Evolutionary conservation across 2,888 invertebrate species (phyloP).

Genomic region (Cephalotes varians): DNA sequence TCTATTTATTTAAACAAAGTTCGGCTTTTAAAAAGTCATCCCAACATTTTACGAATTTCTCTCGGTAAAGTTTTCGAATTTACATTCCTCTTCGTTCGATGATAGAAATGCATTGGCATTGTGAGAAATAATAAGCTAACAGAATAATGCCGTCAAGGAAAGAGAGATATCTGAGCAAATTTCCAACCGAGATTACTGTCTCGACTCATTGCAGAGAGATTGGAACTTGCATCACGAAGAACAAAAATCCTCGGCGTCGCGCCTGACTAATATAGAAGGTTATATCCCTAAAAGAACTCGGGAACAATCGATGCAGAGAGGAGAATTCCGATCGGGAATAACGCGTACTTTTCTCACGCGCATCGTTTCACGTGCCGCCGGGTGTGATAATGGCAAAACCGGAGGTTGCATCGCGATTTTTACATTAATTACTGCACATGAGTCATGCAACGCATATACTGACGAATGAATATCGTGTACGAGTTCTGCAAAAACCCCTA

Average conservation of each 20-base stretch:
- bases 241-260: slow-evolving; percentile 10
- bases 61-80: background rate
- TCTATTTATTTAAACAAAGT: background rate
- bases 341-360: background rate
- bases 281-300: slow-evolving; percentile 29
- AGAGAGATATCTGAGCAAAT: background rate
- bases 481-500: slow-evolving; percentile 4
- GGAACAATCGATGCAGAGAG: slow-evolving; percentile 2
- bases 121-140: background rate
- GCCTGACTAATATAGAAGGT: slow-evolving; percentile 50
- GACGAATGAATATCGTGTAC: background rate
- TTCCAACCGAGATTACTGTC: background rate
- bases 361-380: background rate
- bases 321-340: background rate
- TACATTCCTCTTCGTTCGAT: background rate
- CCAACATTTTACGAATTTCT: background rate
- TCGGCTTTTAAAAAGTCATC: background rate
- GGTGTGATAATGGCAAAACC: background rate
- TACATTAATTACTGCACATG: background rate
- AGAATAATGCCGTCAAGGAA: background rate
- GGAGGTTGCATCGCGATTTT: background rate
- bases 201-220: background rate
- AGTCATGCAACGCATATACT: background rate
- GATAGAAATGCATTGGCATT: background rate
- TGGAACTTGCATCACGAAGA: background rate